These are phyloP conservation scores for Avahi laniger DNA, from an alignment of 2,797 vertebrate genomes.

Conservation along the genomic window DNA sequence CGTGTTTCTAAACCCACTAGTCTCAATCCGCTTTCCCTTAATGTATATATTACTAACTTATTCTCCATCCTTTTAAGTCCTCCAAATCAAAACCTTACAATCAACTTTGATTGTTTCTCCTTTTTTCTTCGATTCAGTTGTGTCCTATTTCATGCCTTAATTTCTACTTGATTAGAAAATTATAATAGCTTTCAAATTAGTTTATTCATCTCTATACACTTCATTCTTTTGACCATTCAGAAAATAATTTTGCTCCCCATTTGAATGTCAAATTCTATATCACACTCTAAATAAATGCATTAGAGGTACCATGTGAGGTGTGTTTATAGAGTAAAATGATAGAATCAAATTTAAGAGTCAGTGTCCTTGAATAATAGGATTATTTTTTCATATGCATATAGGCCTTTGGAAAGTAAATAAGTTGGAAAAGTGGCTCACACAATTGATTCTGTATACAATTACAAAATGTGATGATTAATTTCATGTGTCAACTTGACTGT, in stretches of 20 bases:
- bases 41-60: not conserved
- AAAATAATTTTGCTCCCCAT: not conserved
- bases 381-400: not conserved
- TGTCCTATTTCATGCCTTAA: not conserved
- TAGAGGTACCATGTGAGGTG: not conserved
- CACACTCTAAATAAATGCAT: not conserved
- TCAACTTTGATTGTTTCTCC: not conserved
- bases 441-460: not conserved
- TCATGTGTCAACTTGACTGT: not conserved
- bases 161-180: not conserved
- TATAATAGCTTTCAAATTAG: not conserved
- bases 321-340: not conserved
- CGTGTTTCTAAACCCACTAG: not conserved
- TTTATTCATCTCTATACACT: not conserved
- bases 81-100: not conserved
- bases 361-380: not conserved
- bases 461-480: not conserved
- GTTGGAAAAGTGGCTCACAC: not conserved
- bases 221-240: not conserved
- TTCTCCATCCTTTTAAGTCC: not conserved
- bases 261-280: not conserved
- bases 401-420: slow-evolving; percentile 2
- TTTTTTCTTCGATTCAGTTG: not conserved
- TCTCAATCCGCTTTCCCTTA: not conserved
- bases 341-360: not conserved